Evolutionary conservation across 2,113 vertebrate species (phyloP).

Genomic region (Anguilla rostrata): DNA sequence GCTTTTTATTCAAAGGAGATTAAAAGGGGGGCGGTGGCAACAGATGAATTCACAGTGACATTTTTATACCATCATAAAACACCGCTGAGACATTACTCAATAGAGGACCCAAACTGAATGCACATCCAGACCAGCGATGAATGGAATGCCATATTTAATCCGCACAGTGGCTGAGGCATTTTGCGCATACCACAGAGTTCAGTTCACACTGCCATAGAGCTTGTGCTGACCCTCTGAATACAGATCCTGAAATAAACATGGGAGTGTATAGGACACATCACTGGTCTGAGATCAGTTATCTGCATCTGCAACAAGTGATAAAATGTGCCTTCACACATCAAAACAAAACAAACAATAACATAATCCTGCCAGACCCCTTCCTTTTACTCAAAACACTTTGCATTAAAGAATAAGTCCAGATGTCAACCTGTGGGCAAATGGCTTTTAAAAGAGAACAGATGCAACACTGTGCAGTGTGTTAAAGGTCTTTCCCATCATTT

Average conservation of each 20-base stretch:
- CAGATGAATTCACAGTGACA: slow-evolving; percentile 10
- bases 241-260: slow-evolving; percentile 12
- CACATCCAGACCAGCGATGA: slow-evolving; percentile 10
- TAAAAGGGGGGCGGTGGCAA: not conserved
- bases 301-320: not conserved
- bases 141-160: slow-evolving; percentile 22
- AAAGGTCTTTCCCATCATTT: slow-evolving; percentile 3
- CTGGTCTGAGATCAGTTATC: not conserved
- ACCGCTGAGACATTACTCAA: not conserved
- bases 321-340: not conserved
- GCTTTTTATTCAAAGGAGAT: not conserved
- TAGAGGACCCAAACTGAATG: slow-evolving; percentile 10
- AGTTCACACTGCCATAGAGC: slow-evolving; percentile 19
- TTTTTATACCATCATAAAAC: slow-evolving; percentile 24
- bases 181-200: slow-evolving; percentile 12
- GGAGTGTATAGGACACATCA: not conserved
- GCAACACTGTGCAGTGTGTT: not conserved
- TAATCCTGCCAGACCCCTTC: not conserved
- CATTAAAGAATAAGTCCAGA: not conserved
- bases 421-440: not conserved
- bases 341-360: too few species aligned
- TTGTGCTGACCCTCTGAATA: slow-evolving; percentile 14
- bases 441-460: not conserved
- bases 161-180: not conserved
- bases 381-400: not conserved